phyloP scores from a whole-genome alignment of 2,888 invertebrate species.

The Hermaeophaga mercurialis region DNA sequence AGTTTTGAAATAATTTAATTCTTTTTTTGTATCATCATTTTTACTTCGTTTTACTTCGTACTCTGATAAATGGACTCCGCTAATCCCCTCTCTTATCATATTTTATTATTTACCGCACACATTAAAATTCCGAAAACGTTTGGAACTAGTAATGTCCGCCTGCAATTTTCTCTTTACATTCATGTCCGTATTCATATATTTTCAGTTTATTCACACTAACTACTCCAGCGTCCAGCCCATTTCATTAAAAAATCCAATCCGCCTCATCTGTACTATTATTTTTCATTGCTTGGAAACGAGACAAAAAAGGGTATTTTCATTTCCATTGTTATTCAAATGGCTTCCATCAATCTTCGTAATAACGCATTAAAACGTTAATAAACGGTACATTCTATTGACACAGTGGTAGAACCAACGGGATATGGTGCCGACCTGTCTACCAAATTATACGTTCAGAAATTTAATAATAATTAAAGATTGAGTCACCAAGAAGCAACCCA shows the following conservation, averaged over 20 bases:
- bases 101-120: constrained; percentile 4
- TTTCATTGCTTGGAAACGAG: constrained; percentile 9
- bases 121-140: constrained; percentile 12
- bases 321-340: constrained; percentile 19
- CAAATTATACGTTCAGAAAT: no score
- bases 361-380: constrained; percentile 9
- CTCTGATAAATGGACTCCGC: no score
- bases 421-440: no score
- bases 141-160: constrained; percentile 2
- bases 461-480: no score
- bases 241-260: constrained; percentile 15
- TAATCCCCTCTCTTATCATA: no score
- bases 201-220: constrained; percentile 3
- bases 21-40: no score
- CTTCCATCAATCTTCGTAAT: constrained; percentile 14
- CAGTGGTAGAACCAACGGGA: no score
- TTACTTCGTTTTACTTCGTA: no score
- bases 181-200: neutral
- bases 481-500: no score
- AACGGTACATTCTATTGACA: no score
- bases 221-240: neutral
- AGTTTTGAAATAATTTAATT: no score
- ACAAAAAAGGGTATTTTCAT: constrained; percentile 13
- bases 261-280: constrained; percentile 10
- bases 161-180: constrained; percentile 7